Evolutionary conservation across 2,797 vertebrate species (phyloP).

Genomic region (Hozukius guyotensis): DNA sequence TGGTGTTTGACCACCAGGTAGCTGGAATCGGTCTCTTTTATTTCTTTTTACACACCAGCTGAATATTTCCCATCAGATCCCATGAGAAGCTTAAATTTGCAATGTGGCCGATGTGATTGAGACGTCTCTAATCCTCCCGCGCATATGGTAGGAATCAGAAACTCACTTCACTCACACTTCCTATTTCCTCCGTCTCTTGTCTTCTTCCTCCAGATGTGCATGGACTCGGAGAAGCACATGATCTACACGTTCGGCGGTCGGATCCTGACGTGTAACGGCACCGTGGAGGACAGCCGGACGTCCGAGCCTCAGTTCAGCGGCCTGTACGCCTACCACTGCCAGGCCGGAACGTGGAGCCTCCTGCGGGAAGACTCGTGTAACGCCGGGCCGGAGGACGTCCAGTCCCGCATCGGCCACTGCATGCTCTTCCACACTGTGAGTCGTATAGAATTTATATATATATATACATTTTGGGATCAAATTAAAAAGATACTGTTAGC

Average conservation of each 20-base stretch:
- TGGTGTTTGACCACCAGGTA: conserved; percentile 99
- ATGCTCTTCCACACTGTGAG: conserved; percentile 94
- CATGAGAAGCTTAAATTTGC: not conserved
- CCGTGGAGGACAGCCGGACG: conserved; percentile 93
- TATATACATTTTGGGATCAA: not conserved
- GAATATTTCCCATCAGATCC: not conserved
- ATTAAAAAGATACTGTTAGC: not conserved
- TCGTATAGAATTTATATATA: not conserved
- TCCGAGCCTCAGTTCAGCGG: conserved; percentile 98
- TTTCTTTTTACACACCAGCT: not conserved
- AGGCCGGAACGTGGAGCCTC: conserved; percentile 92
- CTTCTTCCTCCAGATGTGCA: conserved; percentile 90
- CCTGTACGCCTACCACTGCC: conserved; percentile 95
- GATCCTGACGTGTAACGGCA: conserved; percentile 97
- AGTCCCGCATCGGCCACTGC: conserved; percentile 98
- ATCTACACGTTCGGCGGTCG: conserved; percentile 98
- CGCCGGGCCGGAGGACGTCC: conserved; percentile 96
- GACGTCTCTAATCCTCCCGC: not conserved
- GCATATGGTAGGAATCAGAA: not conserved
- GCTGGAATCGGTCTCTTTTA: not conserved
- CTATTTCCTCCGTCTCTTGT: not conserved
- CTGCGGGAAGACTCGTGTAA: conserved; percentile 97
- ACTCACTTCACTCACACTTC: not conserved
- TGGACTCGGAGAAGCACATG: conserved; percentile 99
- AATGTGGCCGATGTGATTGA: not conserved